These are phyloP conservation scores for Philantomba maxwellii DNA, from an alignment of 2,113 vertebrate genomes.

Conservation along the genomic window DNA sequence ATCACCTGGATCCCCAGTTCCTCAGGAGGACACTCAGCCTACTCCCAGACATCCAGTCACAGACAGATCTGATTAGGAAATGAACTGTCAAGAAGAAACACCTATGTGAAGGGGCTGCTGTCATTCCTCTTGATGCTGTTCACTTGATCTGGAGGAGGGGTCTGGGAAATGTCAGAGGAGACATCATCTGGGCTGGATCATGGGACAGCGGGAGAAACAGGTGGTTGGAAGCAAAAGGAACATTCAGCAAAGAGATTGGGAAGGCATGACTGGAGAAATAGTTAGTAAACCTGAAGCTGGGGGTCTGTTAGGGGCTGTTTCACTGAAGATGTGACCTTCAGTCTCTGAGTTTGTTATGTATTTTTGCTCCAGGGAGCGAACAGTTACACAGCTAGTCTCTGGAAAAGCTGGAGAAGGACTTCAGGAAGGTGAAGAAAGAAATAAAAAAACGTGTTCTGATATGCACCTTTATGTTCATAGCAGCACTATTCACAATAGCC, in stretches of 20 bases:
- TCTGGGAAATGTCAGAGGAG: neutral
- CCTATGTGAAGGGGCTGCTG: rapidly evolving
- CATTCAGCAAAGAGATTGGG: neutral
- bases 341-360: neutral
- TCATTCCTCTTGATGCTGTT: neutral
- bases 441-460: neutral
- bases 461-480: neutral
- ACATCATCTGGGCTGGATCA: neutral
- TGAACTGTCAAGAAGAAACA: neutral
- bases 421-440: neutral
- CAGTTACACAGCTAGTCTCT: neutral
- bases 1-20: neutral
- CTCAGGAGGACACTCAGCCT: neutral
- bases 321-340: neutral
- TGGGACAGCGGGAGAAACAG: neutral
- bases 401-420: neutral
- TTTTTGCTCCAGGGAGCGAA: neutral
- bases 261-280: neutral
- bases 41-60: neutral
- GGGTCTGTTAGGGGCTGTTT: neutral
- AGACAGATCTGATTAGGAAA: neutral
- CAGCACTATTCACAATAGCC: neutral
- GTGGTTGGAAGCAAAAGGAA: neutral
- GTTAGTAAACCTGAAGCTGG: no score
- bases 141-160: neutral